Conservation (phyloP, 2,888 invertebrate genomes). For the Gnatocerus cornutus region DNA sequence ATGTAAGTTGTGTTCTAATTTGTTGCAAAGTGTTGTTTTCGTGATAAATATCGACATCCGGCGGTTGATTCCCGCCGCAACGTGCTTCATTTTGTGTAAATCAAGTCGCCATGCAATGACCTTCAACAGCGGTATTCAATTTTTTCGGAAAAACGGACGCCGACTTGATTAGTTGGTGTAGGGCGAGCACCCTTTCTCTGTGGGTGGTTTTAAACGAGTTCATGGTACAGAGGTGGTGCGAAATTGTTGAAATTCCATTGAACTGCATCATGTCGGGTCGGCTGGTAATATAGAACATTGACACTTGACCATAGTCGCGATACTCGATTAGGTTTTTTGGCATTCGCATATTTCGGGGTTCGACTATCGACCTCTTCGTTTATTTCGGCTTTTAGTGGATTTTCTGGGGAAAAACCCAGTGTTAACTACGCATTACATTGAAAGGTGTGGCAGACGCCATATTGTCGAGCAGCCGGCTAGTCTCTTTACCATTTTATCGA, state of each 20-base stretch:
- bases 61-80: slow-evolving; percentile 30
- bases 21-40: slow-evolving; percentile 50
- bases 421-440: slow-evolving; percentile 66
- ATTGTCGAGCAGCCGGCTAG: slow-evolving; percentile 63
- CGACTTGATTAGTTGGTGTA: not conserved
- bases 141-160: slow-evolving; percentile 23
- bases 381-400: not conserved
- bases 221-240: not conserved
- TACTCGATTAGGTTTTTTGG: slow-evolving; percentile 42
- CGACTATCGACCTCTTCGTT: slow-evolving; percentile 1
- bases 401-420: slow-evolving; percentile 26
- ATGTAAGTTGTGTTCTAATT: slow-evolving; percentile 64
- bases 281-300: slow-evolving; percentile 46
- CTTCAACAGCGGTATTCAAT: slow-evolving; percentile 56
- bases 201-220: not conserved
- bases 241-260: slow-evolving; percentile 53
- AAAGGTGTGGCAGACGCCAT: slow-evolving; percentile 72
- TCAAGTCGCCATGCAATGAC: slow-evolving; percentile 53
- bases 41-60: slow-evolving; percentile 37
- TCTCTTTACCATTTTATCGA: slow-evolving; percentile 56
- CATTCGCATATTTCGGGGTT: slow-evolving; percentile 21
- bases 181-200: not conserved
- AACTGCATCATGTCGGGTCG: slow-evolving; percentile 54
- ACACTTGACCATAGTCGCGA: slow-evolving; percentile 36
- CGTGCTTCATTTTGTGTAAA: slow-evolving; percentile 45